Evolutionary conservation across 1,140 invertebrate species (phyloP), one percentile per base, ranked within the genome.

Genomic region (Zophobas morio): DNA sequence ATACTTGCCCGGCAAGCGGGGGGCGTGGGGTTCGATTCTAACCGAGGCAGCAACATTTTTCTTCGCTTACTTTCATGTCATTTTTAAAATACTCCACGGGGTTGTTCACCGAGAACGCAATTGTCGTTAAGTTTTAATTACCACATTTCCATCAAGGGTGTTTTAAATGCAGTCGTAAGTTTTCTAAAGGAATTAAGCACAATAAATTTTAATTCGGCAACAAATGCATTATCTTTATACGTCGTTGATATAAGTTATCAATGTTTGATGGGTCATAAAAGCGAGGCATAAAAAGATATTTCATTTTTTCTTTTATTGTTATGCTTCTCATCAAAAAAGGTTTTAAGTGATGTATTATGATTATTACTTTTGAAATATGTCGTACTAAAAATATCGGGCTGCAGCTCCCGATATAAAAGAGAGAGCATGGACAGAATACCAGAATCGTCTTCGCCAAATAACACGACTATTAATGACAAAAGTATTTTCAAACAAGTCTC

Each of bases 301-400:
- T 60, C 56, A 37, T 60, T 60, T 60, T 60, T 60, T 60, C 56
- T 60, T 60, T 60, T 60, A 60, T 60, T 60, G 56, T 60, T 60
- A 60, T 60, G 56, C 56, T 60, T 60, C 35, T 60, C 36, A 60
- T 60, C 56, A 60, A 53, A 8, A 60, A 60, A 37, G 35, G 56
- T 60, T 60, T 60, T 60, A 60, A 60, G 56, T 37, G 56, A 60
- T 37, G 56, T 60, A 60, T 39, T 6, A 35, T 36, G 36, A 6
- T 60, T 6, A 60, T 60, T 60, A 60, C 36, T 60, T 32, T 60
- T 35, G 1, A 60, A 60, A 36, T 60, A 32, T 20, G 20, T 20
- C 20, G 20, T 54, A 54, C 32, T 54, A 54, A 54, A 54, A 20
- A 20, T 20, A 20, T 20, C 20, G 20, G 20, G 20, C 20, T 20